Percentiles rank a stretch among this genome's conserved stretches.
Evolutionary conservation across 2,113 vertebrate genomes (phyloP).

Genomic region (Pygoscelis adeliae): DNA sequence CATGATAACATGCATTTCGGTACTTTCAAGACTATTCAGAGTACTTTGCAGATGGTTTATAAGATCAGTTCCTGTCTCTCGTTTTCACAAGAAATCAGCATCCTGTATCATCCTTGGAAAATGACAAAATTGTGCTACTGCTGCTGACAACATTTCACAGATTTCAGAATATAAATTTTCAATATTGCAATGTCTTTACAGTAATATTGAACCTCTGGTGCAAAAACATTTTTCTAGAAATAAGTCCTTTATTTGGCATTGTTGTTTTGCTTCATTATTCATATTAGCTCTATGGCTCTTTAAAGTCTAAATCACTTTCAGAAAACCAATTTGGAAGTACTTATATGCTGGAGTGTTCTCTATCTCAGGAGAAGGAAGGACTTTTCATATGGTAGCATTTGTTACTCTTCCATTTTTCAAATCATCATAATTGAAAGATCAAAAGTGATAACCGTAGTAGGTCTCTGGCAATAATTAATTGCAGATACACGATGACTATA

Average conservation of each 20-base stretch:
- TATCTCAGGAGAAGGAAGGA: background rate
- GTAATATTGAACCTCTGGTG: background rate
- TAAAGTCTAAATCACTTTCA: background rate
- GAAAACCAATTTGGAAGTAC: background rate
- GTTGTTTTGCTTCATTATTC: background rate
- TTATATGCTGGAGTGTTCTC: background rate
- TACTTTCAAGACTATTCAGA: slow-evolving; percentile 46
- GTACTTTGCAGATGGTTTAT: background rate
- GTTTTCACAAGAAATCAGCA: slow-evolving; percentile 1
- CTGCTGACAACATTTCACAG: background rate
- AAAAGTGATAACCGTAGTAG: background rate
- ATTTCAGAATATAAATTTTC: background rate
- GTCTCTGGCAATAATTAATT: background rate
- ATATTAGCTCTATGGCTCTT: background rate
- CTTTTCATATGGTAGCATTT: background rate
- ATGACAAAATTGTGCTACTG: background rate
- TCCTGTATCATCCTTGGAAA: background rate
- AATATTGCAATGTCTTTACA: background rate
- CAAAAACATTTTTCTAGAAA: background rate
- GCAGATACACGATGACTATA: background rate
- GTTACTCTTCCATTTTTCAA: background rate
- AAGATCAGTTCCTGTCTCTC: background rate
- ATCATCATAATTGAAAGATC: slow-evolving; percentile 19
- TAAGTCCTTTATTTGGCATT: background rate
- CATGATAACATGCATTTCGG: slow-evolving; percentile 8